Base-by-base conservation (phyloP, 2,113 vertebrate species). In the Calyptommatus sinebrachiatus region DNA sequence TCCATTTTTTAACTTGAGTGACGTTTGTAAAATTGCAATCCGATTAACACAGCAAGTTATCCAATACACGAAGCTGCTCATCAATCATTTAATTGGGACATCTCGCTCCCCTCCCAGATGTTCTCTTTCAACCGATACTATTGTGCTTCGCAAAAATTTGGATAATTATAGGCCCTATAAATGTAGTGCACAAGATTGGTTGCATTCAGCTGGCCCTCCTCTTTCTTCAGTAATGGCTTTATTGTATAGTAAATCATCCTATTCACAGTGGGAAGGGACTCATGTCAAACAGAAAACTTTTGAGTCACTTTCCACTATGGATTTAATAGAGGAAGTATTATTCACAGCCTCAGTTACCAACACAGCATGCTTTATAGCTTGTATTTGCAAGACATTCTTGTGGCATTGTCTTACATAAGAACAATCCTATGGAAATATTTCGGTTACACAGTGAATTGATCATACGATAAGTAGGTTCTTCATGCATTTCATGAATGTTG, bases 71-170 rank as follows among this genome's bases (percentile, higher is more conserved):
- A 81, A 28, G 35, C 24, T 22, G 63, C 63, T 74, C 79, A 81
- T 81, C 79, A 57, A 69, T 81, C 79, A 28, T 81, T 81, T 75
- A 75, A 81, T 74, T 81, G 79, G 79, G 79, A 81, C 72, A 81
- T 81, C 48, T 69, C 45, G 63, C 79, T 81, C 72, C 50, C 65
- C 35, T 81, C 72, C 79, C 79, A 81, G 79, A 81, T 81, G 79
- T 68, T 81, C 63, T 65, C 72, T 75, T 81, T 81, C 71, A 75
- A 50, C 24, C 21, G 48, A 75, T 81, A 46, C 26, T 75, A 81
- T 81, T 81, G 72, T 75, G 72, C 65, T 68, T 57, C 79, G 74
- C 79, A 81, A 75, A 81, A 81, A 81, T 75, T 75, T 46, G 65
- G 79, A 69, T 81, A 75, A 75, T 81, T 81, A 75, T 60, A 75